Percentiles rank a stretch among this genome's conserved stretches.
These are phyloP conservation scores for Galleria mellonella DNA, from an alignment of 1,140 invertebrate species.

Conservation along the genomic window DNA sequence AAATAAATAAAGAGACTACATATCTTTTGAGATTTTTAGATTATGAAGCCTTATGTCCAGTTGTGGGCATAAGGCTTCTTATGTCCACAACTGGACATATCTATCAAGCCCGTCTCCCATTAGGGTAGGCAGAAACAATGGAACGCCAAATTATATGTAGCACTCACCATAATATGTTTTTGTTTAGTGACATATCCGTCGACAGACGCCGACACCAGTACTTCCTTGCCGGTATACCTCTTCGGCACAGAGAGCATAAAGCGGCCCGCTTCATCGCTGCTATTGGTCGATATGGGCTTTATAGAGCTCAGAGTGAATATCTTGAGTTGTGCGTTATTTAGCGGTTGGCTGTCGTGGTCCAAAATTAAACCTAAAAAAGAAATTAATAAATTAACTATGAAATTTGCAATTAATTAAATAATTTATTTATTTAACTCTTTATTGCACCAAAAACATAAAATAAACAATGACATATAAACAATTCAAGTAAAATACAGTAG, in stretches of 20 bases:
- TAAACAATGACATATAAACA: no score
- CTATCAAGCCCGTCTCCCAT: no score
- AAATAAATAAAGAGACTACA: no score
- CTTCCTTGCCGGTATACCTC: slow-evolving; percentile 36
- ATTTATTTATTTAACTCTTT: no score
- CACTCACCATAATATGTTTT: slow-evolving; percentile 44
- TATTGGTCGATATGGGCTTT: slow-evolving; percentile 17
- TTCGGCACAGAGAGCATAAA: slow-evolving; percentile 37
- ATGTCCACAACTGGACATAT: no score
- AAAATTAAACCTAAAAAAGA: slow-evolving; percentile 33
- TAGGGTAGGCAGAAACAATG: no score
- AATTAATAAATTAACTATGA: neutral
- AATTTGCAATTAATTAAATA: neutral
- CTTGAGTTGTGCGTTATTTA: slow-evolving; percentile 20
- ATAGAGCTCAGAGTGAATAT: slow-evolving; percentile 21
- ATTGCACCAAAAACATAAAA: no score
- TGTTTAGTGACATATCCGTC: slow-evolving; percentile 38
- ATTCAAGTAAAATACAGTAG: no score
- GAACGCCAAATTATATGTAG: no score
- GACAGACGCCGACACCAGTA: slow-evolving; percentile 21
- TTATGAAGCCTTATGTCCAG: no score
- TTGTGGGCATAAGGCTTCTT: no score
- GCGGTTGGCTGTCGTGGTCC: slow-evolving; percentile 33
- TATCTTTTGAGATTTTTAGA: no score
- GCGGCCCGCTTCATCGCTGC: slow-evolving; percentile 30